Base-by-base conservation (phyloP, 2,888 invertebrate genomes). In the Lapara coniferarum region DNA sequence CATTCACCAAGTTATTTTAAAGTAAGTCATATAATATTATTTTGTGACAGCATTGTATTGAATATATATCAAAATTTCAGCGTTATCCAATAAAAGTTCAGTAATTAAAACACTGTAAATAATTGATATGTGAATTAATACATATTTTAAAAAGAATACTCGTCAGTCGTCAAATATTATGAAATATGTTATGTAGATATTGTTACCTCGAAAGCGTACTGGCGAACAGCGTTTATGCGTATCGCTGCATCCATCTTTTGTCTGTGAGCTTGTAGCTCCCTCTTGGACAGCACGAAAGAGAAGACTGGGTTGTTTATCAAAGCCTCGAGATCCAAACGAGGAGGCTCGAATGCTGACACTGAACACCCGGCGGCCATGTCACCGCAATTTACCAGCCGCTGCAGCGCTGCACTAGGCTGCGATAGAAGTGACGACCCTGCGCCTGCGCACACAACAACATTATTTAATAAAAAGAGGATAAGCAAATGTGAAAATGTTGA, bases 181-280 rank as follows among this genome's bases (percentile, higher is more conserved):
- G 25, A 25, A 37, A 7, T 46, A 67, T 68, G 56, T 19, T 52
- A 19, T 53, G 58, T 19, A 25, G 30, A 49, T 12, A 16, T 56
- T 46, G 78, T 77, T 72, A 96, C 96, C 95, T 98, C 98, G 95
- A 99, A 96, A 1, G 98, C 97, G 89, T 97, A 96, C 79, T 98
- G 97, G 72, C 98, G 90, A 82, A 98, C 95, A 52, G 96, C 96
- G 67, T 97, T 97, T 70, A 96, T 96, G 44, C 97, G 94, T 1
- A 99, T 93, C 0, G 98, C 97, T 72, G 98, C 97, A 74, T 97
- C 97, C 97, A 99, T 98, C 57, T 97, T 97, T 71, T 97, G 95
- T 74, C 97, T 96, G 66, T 98, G 91, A 0, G 96, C 95, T 46
- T 97, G 97, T 58, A 99, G 93, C 85, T 99, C 98, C 80, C 98